Base-by-base conservation (phyloP, 2,113 vertebrate genomes). In the Rhineura floridana region DNA sequence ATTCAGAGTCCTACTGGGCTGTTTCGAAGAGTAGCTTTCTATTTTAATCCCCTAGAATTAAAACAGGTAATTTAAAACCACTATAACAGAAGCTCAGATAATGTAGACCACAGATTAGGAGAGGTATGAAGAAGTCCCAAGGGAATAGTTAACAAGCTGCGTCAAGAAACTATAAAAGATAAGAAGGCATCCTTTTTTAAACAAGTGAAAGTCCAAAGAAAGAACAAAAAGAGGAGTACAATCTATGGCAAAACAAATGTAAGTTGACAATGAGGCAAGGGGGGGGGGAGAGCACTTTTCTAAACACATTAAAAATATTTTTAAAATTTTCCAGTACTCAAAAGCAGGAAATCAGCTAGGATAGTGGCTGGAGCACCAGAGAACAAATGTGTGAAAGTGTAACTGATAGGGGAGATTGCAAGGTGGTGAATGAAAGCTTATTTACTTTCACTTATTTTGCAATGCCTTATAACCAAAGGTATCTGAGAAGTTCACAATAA, bases 21-120 rank as follows among this genome's bases (percentile, higher is more conserved):
- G 25, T 67, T 88, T 77, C 33, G 75, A 75, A 83, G 59, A 13
- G 28, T 44, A 52, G 59, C 75, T 63, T 70, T 83, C 87, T 83
- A 83, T 67, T 83, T 88, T 83, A 88, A 83, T 77, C 72, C 59
- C 19, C n/a, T 30, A 65, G 70, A 83, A 88, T 88, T 88, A 88
- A 88, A 83, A 83, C 13, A 50, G 62, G 81, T 67, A 83, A 76
- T 88, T 88, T 88, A 83, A 83, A 88, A 88, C 44, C 33, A 76
- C n/a, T 52, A 52, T 88, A 86, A 50, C 36, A 78, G 75, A 78
- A 39, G 55, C 44, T 63, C 33, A 65, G 81, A 77, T 76, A 65
- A 83, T 11, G 46, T 42, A 88, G 75, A 33, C 44, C 2, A 6
- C 44, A 52, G 81, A 83, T 83, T 50, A 83, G 36, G 25, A 39